Evolutionary conservation across 2,113 vertebrate genomes (phyloP).

Genomic region (Pterocles gutturalis): DNA sequence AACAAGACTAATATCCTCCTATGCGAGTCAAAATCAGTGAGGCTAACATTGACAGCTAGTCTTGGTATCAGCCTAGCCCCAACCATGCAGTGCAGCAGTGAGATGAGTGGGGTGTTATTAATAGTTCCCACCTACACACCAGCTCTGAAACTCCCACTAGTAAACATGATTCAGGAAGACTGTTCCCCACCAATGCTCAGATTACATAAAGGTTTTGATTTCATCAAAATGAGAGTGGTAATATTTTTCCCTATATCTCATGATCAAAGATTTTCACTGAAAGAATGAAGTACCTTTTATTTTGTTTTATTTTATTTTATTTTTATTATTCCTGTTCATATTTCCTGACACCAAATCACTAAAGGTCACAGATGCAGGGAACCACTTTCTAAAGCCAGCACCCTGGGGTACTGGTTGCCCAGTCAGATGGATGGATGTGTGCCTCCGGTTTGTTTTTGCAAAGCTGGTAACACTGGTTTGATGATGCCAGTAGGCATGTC

Average conservation of each 20-base stretch:
- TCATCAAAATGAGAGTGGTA: neutral
- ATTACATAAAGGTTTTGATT: conserved; percentile 23
- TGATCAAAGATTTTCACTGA: neutral
- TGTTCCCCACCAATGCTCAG: conserved; percentile 13
- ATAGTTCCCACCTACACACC: neutral
- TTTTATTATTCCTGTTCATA: neutral
- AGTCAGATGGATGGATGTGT: neutral
- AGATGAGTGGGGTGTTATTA: neutral
- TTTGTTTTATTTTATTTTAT: neutral
- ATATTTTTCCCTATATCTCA: neutral
- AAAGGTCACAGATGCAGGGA: neutral
- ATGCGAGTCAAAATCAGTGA: neutral
- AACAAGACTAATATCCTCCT: neutral
- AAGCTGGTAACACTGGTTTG: neutral
- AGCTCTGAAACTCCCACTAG: conserved; percentile 10
- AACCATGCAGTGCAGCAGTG: neutral
- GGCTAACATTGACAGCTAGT: neutral
- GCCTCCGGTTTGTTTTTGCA: neutral
- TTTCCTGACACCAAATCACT: neutral
- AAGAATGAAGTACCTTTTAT: neutral
- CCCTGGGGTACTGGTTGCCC: neutral
- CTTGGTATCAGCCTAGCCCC: neutral
- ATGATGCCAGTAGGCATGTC: neutral
- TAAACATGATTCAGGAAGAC: conserved; percentile 3
- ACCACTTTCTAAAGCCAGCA: neutral